These are phyloP conservation scores for Danio albolineatus DNA, from an alignment of 2,797 vertebrate genomes.

Conservation along the genomic window DNA sequence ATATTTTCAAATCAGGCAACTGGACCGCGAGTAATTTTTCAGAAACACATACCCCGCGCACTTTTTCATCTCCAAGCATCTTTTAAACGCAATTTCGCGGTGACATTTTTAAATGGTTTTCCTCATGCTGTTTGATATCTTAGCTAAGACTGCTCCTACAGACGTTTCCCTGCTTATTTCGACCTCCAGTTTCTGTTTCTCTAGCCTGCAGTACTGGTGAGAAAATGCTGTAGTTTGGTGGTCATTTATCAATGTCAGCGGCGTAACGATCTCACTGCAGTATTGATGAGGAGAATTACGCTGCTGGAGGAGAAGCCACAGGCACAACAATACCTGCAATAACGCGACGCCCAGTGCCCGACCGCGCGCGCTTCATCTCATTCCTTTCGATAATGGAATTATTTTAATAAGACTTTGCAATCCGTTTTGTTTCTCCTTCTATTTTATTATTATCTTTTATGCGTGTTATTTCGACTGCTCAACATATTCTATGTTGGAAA, in stretches of 20 bases:
- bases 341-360: conserved; percentile 20
- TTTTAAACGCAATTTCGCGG: conserved; percentile 17
- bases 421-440: conserved; percentile 2
- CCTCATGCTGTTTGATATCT: conserved; percentile 37
- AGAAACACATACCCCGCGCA: conserved; percentile 49
- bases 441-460: neutral
- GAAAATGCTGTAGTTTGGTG: conserved; percentile 49
- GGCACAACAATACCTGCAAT: conserved; percentile 47
- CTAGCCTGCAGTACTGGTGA: conserved; percentile 37
- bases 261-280: conserved; percentile 59
- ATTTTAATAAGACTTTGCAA: conserved; percentile 34
- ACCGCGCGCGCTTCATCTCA: conserved; percentile 7
- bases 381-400: conserved; percentile 45
- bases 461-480: conserved; percentile 5
- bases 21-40: conserved; percentile 54
- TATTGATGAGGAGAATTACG: conserved; percentile 62
- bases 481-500: neutral
- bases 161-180: conserved; percentile 21
- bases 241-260: conserved; percentile 67
- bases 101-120: conserved; percentile 38
- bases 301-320: conserved; percentile 48
- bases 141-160: conserved; percentile 16
- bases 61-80: conserved; percentile 44
- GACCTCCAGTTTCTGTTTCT: conserved; percentile 32
- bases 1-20: conserved; percentile 20